Evolutionary conservation across 2,797 vertebrate genomes (phyloP).

Genomic region (Aulostomus chinensis): DNA sequence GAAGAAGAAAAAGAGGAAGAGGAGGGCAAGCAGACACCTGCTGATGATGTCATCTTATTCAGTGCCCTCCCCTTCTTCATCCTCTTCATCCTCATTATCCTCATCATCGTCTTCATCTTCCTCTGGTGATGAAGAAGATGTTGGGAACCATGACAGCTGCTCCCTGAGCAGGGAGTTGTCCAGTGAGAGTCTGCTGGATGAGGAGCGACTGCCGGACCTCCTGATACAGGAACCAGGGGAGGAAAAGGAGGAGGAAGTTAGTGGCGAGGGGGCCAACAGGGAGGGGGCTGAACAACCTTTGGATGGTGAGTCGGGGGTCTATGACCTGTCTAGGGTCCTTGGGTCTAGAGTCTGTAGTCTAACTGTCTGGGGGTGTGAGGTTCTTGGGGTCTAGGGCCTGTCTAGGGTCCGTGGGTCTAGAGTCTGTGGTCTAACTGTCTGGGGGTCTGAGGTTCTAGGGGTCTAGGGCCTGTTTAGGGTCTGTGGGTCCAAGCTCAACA

Average conservation of each 20-base stretch:
- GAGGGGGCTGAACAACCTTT: background rate
- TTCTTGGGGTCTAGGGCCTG: too few species aligned
- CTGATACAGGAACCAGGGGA: constrained; percentile 75
- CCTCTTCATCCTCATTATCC: constrained; percentile 21
- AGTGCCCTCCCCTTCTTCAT: constrained; percentile 40
- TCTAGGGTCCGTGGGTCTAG: too few species aligned
- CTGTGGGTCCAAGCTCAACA: too few species aligned
- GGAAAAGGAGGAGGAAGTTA: background rate
- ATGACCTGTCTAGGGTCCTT: too few species aligned
- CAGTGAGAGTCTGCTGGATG: constrained; percentile 71
- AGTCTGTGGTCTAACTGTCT: too few species aligned
- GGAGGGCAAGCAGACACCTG: constrained; percentile 22
- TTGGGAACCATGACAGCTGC: constrained; percentile 18
- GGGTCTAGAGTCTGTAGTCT: too few species aligned
- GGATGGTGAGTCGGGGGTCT: constrained; percentile 25
- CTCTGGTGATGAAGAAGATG: constrained; percentile 47
- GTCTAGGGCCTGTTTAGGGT: too few species aligned
- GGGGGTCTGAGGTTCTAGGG: too few species aligned
- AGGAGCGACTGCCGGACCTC: constrained; percentile 66
- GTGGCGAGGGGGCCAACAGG: background rate
- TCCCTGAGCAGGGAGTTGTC: constrained; percentile 72
- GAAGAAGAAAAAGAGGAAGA: constrained; percentile 53
- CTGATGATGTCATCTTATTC: constrained; percentile 46
- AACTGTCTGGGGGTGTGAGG: too few species aligned
- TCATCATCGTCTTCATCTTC: constrained; percentile 52